Evolutionary conservation across 2,888 invertebrate genomes (phyloP), one percentile per base, ranked within the genome.

Genomic region (Helobdella robusta): DNA sequence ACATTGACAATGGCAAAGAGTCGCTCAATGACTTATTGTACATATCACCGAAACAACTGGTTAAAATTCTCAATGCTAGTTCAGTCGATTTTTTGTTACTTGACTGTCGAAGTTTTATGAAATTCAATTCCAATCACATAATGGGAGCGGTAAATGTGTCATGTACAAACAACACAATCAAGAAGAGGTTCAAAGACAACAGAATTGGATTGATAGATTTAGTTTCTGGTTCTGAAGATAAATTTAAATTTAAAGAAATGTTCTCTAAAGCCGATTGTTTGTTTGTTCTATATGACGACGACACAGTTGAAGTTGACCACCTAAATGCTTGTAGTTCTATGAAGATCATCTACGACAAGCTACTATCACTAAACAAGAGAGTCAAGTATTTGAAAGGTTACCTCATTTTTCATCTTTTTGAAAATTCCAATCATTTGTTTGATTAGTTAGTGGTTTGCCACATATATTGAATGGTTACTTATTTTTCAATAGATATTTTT

Each of bases 201-300:
- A 85, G 85, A 73, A 85, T 85, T 11, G 83, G 83, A 2, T 77
- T 86, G 28, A 84, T 85, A 61, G 86, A 87, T 76, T 78, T 87
- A 69, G 85, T 86, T 34, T 83, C 84, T 30, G 83, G 84, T 5
- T 79, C 83, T 61, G 85, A 85, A 70, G 84, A 85, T 67, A 86
- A 86, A 75, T 85, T 85, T 70, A 75, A 84, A 60, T 80, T 85
- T 65, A 81, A 82, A 74, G 82, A 83, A 68, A 82, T 82, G 70
- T 23, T 50, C 4, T 20, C 44, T 2, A 59, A 28, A 25, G 25
- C 52, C 2, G 85, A 2, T n/a, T 25, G 34, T 28, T 8, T 86
- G 74, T 85, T 87, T 65, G 83, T 87, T 62, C 83, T 87, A 59
- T 87, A 87, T 74, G 87, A 87, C 75, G 87, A 87, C 69, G 81